Base-by-base conservation (phyloP, 2,888 invertebrate species). In the Dastarcus helophoroides region DNA sequence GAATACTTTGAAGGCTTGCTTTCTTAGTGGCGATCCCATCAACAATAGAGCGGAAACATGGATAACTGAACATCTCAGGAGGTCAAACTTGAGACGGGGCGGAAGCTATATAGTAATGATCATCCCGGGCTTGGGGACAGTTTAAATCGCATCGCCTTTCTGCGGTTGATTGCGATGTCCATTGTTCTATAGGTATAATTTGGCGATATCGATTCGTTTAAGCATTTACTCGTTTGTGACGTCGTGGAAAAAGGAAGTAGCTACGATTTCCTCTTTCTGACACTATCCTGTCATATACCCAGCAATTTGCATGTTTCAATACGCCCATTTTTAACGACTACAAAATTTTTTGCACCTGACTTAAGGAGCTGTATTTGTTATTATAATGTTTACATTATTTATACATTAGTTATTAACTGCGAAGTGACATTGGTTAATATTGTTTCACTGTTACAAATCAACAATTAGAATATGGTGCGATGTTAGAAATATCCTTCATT, bases 31-130 rank as follows among this genome's bases (percentile, higher is more conserved):
- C n/a, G n/a, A n/a, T n/a, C n/a, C n/a, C n/a, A n/a, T n/a, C n/a
- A 44, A 53, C 51, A 53, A 51, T 48, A 39, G 44, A 37, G 40
- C 48, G 59, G 59, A 59, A 53, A 40, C 50, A 58, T 54, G 58
- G 58, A 55, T 58, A 58, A 55, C 46, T 58, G 55, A 52, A 43
- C 56, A 54, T 42, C 44, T 50, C 47, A 44, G 50, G 53, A 56
- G 54, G 56, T 54, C 55, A 52, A 44, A 48, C 43, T 40, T 43
- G 45, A 53, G 51, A 47, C 45, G 46, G n/a, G n/a, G 39, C 52
- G 55, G 56, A 56, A 53, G 51, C 48, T 46, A 51, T 51, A 47
- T 51, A 47, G 48, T 53, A 55, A 54, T 54, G 53, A 53, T 43
- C 47, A 48, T 48, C 42, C 33, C 29, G 31, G 19, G 16, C 25